Base-by-base conservation (phyloP, 2,888 invertebrate genomes). In the Thymelicus acteon region DNA sequence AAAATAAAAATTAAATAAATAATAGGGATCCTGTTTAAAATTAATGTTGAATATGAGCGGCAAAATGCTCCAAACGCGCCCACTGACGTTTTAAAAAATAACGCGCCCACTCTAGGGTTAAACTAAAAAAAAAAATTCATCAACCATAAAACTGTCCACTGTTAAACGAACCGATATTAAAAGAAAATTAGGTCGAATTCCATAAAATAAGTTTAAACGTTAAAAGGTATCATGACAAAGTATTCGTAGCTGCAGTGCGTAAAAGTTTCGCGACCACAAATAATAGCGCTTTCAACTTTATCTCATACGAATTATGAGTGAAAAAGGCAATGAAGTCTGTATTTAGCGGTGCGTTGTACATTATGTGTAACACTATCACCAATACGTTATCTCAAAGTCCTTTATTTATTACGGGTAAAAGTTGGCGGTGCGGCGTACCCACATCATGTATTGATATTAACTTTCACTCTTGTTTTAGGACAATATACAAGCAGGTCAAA, bases 331-430 rank as follows among this genome's bases (percentile, higher is more conserved):
- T 37, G 12, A 57, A 57, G 52, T 54, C 7, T 19, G 13, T 24
- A 65, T 63, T 63, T 13, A 39, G 15, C 8, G 52, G 8, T 40
- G 39, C 19, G 19, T 19, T 40, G 19, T 19, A 19, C 6, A 52
- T 49, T 8, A n/a, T 49, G 39, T 19, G 39, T 40, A 47, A 24
- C 47, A 44, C 31, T 31, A 47, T 57, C 57, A 39, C 48, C 52
- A 63, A 63, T 63, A 52, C 63, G 39, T 57, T 65, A 64, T 64
- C 49, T 57, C 24, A 13, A 15, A 65, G 40, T 24, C 64, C 49
- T 57, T 58, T 65, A 65, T 65, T 57, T 57, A 65, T 65, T 57
- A 57, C n/a, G 57, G 54, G 57, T 65, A 57, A 65, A 65, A 65
- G 57, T 66, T 31, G 64, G 31, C 31, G 31, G 2, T 3, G 31